Percentiles rank a stretch among this genome's conserved stretches.
Conservation (phyloP, 2,888 invertebrate genomes). For the Dryomyza anilis region DNA sequence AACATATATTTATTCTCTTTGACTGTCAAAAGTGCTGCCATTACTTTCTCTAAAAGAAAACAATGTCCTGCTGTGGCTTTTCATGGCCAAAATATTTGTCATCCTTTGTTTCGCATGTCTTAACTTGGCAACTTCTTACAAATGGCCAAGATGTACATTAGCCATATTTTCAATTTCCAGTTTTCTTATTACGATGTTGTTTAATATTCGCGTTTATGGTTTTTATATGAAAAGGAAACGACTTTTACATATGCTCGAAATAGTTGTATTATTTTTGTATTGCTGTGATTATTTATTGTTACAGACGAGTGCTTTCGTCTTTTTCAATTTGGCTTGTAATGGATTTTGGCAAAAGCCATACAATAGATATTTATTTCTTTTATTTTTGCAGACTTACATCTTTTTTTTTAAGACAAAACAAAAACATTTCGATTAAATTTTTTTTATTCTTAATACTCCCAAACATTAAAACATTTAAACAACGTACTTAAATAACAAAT, state of each 20-base stretch:
- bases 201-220: neutral
- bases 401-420: no score
- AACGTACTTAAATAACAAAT: no score
- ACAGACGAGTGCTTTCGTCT: neutral
- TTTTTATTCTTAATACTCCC: no score
- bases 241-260: neutral
- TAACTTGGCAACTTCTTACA: neutral
- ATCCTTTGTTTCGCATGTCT: neutral
- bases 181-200: neutral
- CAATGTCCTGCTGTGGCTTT: neutral
- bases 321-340: slow-evolving; percentile 11
- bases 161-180: neutral
- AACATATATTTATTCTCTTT: no score
- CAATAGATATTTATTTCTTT: no score
- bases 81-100: neutral
- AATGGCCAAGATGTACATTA: neutral
- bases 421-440: no score
- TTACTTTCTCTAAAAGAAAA: no score
- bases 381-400: no score
- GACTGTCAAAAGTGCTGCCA: no score
- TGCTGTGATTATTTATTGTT: slow-evolving; percentile 8
- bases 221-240: neutral
- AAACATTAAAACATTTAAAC: no score
- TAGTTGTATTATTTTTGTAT: neutral
- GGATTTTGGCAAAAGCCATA: neutral